Conservation (phyloP, 2,888 invertebrate species). For the Limnephilus lunatus region DNA sequence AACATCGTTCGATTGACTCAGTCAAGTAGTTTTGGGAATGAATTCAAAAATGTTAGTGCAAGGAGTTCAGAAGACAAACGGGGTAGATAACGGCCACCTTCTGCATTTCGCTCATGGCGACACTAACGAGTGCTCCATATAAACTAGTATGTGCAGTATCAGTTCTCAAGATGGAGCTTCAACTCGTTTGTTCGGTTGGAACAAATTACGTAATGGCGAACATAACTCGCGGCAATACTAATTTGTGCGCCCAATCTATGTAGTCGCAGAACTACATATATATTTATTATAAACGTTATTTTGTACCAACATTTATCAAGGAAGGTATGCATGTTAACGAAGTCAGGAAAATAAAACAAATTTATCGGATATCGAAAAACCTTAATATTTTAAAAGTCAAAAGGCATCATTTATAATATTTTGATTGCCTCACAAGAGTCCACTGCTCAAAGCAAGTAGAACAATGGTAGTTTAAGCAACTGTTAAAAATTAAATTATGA, state of each 20-base stretch:
- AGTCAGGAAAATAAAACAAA: background rate
- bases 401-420: background rate
- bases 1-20: background rate
- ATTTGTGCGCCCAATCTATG: conserved; percentile 40
- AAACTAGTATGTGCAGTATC: background rate
- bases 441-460: too few relatives aligned
- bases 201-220: conserved; percentile 44
- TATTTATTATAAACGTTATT: background rate
- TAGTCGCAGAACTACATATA: background rate
- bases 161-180: background rate
- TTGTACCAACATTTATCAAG: background rate
- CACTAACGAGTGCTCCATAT: background rate
- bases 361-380: background rate
- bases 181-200: background rate
- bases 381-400: background rate
- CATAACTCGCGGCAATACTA: conserved; percentile 47
- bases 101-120: background rate
- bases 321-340: background rate
- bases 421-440: too few relatives aligned
- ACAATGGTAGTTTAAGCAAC: too few relatives aligned
- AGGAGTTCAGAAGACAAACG: background rate
- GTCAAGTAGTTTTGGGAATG: too few relatives aligned
- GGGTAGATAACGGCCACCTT: background rate
- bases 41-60: background rate
- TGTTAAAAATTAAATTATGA: too few relatives aligned